Base-by-base conservation (phyloP, 1,140 invertebrate species). In the Drosophila lacertosa region DNA sequence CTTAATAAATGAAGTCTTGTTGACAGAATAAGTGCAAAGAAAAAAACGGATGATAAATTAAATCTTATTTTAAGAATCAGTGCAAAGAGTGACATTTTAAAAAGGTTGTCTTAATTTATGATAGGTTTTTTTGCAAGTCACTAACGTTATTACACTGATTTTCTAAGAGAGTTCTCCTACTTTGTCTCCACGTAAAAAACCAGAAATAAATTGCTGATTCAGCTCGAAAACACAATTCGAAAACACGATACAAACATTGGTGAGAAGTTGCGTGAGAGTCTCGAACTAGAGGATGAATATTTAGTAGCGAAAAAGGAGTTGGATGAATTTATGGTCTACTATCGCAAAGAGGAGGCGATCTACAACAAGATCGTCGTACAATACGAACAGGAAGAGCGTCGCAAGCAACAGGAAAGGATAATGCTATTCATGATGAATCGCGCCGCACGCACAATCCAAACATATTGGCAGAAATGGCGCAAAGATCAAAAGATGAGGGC, bases 371-470 rank as follows among this genome's bases (percentile, higher is more conserved):
- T 88, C 11, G 82, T 88, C 3, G 10, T 82, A 0, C 63, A 70
- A n/a, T 68, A 65, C 5, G 82, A 88, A 40, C 60, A 60, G 44
- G 82, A 88, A 24, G 82, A 88, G 15, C 77, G 66, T 1, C 59
- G 63, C 1, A 18, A 67, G 2, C 82, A 88, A 13, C 82, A 88
- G 13, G 32, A 77, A 13, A 68, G 63, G 9, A 63, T 88, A 5
- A 35, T 88, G 2, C 10, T 89, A 6, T 88, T 88, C 18, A 88
- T 89, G 82, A 88, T 88, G 71, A 88, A 88, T 62, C 83, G 82
- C 3, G 82, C 82, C 0, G 82, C 82, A 9, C 53, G 66, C 3
- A 68, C 62, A n/a, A 88, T 88, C 4, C 82, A 88, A 11, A 63
- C 67, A 18, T 88, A 88, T 40, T 88, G 78, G 78, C 70, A 68